Evolutionary conservation across 1,140 invertebrate genomes (phyloP).

Genomic region (Vanessa tameamea): DNA sequence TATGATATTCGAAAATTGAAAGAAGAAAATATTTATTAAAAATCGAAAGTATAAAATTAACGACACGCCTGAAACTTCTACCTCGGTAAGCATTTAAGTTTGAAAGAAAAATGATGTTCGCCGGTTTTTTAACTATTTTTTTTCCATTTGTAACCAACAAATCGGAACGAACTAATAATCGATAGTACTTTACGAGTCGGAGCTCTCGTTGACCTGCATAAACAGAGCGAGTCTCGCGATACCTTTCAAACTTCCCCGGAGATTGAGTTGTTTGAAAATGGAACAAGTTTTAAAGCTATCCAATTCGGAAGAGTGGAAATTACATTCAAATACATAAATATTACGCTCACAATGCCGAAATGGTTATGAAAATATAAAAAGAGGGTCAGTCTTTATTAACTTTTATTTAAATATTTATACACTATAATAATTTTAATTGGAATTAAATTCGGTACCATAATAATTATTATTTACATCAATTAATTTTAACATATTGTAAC

Average conservation of each 20-base stretch:
- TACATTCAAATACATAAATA: slow-evolving; percentile 25
- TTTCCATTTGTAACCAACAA: slow-evolving; percentile 26
- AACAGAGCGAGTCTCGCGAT: slow-evolving; percentile 31
- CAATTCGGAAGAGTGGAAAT: slow-evolving; percentile 27
- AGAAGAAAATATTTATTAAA: too few species aligned
- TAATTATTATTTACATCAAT: too few species aligned
- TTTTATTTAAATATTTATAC: background rate
- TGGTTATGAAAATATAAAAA: background rate
- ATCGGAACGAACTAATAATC: slow-evolving; percentile 39
- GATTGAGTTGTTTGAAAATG: slow-evolving; percentile 34
- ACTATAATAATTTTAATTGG: too few species aligned
- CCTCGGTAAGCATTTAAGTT: background rate
- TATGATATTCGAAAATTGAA: too few species aligned
- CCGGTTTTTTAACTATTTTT: slow-evolving; percentile 2
- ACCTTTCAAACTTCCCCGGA: slow-evolving; percentile 37
- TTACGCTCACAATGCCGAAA: background rate
- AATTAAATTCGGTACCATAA: too few species aligned
- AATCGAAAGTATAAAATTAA: too few species aligned
- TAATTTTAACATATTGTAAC: too few species aligned
- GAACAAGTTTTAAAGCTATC: slow-evolving; percentile 37
- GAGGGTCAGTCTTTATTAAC: background rate
- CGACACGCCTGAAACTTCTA: too few species aligned
- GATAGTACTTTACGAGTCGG: slow-evolving; percentile 38
- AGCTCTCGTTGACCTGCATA: slow-evolving; percentile 39
- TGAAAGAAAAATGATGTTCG: slow-evolving; percentile 6